A percentile compares a stretch with the other conserved stretches of the same genome.
These are phyloP conservation scores for Fregata magnificens DNA, from an alignment of 2,113 vertebrate genomes.

Conservation along the genomic window DNA sequence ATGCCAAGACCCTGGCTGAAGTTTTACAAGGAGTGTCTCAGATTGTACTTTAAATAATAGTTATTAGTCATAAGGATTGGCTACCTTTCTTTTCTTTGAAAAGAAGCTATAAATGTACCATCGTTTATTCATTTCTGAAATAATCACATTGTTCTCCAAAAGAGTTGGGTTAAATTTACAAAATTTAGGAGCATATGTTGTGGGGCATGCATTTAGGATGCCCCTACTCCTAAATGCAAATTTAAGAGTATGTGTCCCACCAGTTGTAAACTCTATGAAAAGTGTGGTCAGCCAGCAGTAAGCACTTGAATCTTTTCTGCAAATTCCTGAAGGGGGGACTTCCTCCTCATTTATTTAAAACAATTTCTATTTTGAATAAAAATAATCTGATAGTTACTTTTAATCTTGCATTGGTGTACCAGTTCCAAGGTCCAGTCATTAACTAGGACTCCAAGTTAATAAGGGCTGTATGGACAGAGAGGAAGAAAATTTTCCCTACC, in stretches of 20 bases:
- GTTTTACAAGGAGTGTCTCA: conserved; percentile 40
- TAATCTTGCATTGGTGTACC: not conserved
- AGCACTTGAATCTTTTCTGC: not conserved
- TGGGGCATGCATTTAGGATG: not conserved
- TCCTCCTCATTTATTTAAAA: not conserved
- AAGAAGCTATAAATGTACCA: conserved; percentile 51
- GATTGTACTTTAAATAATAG: conserved; percentile 57
- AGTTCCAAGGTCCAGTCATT: not conserved
- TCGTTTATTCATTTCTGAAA: conserved; percentile 39
- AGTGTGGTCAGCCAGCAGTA: not conserved
- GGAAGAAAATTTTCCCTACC: not conserved
- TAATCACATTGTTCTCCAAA: not conserved
- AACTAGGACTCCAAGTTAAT: not conserved
- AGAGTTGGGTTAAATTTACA: conserved; percentile 3
- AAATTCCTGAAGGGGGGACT: not conserved
- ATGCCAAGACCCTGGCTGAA: conserved; percentile 43
- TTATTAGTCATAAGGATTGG: conserved; percentile 63
- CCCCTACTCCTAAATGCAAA: not conserved
- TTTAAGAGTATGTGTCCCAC: not conserved
- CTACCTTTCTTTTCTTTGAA: conserved; percentile 64
- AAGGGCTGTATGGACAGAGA: not conserved
- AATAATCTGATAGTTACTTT: not conserved
- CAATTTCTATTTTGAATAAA: not conserved
- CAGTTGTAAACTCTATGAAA: not conserved
- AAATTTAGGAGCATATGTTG: not conserved